Conservation (phyloP, 2,113 vertebrate species). For the Centrocercus urophasianus region DNA sequence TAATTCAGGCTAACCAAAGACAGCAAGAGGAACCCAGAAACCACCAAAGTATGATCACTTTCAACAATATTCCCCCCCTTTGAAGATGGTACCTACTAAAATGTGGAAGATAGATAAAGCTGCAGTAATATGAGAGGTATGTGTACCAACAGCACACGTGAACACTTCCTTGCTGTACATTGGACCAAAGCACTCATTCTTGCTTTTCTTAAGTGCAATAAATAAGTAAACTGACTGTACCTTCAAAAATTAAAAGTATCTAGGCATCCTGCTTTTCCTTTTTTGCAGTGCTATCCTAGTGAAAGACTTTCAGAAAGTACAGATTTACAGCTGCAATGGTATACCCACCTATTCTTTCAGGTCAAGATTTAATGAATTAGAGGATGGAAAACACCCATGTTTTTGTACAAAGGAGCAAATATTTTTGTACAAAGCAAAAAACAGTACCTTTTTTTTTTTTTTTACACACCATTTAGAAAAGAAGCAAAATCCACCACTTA, state of each 20-base stretch:
- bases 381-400: neutral
- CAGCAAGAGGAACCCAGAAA: neutral
- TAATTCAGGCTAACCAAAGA: neutral
- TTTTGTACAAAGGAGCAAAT: neutral
- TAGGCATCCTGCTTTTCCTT: neutral
- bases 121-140: neutral
- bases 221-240: neutral
- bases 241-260: neutral
- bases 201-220: neutral
- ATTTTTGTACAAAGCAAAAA: neutral
- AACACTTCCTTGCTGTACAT: neutral
- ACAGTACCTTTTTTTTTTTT: neutral
- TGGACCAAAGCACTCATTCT: neutral
- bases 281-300: neutral
- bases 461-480: neutral
- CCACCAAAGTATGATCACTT: neutral
- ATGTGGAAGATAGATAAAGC: neutral
- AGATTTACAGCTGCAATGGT: neutral
- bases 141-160: accelerated
- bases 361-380: neutral
- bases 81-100: neutral
- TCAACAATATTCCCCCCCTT: neutral
- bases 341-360: neutral
- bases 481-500: slow-evolving; percentile 76
- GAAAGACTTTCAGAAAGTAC: neutral